Conservation (phyloP, 2,113 vertebrate species). For the Chrysemys picta region DNA sequence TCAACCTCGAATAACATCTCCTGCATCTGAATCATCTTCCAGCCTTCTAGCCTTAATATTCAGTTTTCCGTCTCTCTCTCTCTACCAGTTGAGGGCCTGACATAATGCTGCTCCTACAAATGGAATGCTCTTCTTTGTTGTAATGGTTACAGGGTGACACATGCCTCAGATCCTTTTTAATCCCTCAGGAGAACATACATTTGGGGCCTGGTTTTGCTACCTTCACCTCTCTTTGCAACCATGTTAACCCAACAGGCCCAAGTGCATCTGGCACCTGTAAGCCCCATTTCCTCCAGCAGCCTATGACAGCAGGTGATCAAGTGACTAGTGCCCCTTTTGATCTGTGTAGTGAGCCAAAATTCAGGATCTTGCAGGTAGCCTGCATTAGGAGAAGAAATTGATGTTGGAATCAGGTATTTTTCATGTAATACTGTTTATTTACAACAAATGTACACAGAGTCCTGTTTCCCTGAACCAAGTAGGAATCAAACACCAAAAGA, state of each 20-base stretch:
- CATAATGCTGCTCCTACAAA: background rate
- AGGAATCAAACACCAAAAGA: background rate
- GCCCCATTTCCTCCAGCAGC: background rate
- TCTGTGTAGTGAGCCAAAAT: background rate
- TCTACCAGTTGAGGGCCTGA: background rate
- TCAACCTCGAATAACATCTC: accelerated
- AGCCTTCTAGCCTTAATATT: background rate
- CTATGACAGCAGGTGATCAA: background rate
- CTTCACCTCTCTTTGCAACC: background rate
- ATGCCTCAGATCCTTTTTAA: background rate
- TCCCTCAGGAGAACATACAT: background rate
- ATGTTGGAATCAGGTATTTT: background rate
- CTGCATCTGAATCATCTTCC: background rate
- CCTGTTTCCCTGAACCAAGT: background rate
- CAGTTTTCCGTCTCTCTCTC: background rate
- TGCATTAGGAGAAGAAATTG: background rate
- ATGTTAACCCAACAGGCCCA: background rate
- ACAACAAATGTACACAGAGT: background rate
- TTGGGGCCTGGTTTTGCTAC: background rate
- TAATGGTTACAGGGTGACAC: background rate
- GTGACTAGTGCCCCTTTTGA: background rate
- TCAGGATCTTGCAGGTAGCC: background rate
- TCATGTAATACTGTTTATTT: background rate
- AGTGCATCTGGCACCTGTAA: background rate
- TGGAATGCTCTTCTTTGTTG: background rate